phyloP scores from a whole-genome alignment of 2,888 invertebrate species.

The Odontothrips loti region DNA sequence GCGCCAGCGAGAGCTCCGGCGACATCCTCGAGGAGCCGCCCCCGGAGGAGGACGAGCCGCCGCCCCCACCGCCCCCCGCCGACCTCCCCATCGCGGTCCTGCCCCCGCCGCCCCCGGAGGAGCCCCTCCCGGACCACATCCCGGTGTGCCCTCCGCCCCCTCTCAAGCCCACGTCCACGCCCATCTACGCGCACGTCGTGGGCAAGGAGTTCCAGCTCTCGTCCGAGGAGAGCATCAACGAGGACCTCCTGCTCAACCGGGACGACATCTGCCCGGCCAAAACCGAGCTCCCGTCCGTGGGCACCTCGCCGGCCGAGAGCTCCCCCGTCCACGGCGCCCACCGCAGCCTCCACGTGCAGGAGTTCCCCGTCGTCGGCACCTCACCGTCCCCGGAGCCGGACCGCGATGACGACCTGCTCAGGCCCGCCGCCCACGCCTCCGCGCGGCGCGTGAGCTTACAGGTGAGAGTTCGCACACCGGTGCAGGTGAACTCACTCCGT shows the following conservation, averaged over 20 bases:
- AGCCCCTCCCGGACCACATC: background rate
- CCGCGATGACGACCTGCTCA: slow-evolving; percentile 3
- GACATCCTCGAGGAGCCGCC: slow-evolving; percentile 13
- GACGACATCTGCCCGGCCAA: slow-evolving; percentile 36
- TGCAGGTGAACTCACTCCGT: no score
- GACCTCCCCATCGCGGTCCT: background rate
- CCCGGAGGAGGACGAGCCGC: background rate
- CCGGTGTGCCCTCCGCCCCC: background rate
- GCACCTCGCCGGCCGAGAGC: slow-evolving; percentile 27
- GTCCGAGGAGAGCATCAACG: slow-evolving; percentile 21
- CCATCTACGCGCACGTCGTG: slow-evolving; percentile 4
- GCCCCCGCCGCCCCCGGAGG: background rate
- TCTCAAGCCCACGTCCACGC: slow-evolving; percentile 18
- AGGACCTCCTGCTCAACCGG: background rate
- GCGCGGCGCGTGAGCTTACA: slow-evolving; percentile 1
- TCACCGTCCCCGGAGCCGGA: background rate
- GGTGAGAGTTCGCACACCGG: background rate
- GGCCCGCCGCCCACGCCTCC: slow-evolving; percentile 3
- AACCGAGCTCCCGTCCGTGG: slow-evolving; percentile 32
- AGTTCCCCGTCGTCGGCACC: slow-evolving; percentile 23
- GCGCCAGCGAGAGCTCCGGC: slow-evolving; percentile 11
- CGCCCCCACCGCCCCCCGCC: background rate
- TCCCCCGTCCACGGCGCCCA: background rate
- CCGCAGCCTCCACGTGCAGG: background rate
- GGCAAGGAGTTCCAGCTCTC: slow-evolving; percentile 25